A percentile compares a stretch with the other conserved stretches of the same genome.
Evolutionary conservation across 2,113 vertebrate genomes (phyloP).

Genomic region (Mus spicilegus): DNA sequence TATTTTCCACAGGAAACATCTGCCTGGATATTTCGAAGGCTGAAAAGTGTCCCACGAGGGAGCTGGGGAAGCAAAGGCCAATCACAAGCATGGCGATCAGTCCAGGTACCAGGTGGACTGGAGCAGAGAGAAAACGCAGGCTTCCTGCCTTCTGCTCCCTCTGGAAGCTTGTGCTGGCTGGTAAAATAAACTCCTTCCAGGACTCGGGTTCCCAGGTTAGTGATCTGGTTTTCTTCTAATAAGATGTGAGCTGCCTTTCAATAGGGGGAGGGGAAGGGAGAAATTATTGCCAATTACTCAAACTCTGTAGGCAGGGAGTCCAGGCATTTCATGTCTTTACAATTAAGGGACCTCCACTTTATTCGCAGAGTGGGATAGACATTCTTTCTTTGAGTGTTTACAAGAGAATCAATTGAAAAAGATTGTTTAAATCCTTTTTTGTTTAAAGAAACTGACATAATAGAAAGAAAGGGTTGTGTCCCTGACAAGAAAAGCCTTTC

Average conservation of each 20-base stretch:
- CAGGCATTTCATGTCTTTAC: slow-evolving; percentile 41
- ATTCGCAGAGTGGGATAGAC: slow-evolving; percentile 60
- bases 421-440: slow-evolving; percentile 71
- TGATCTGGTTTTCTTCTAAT: slow-evolving; percentile 80
- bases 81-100: slow-evolving; percentile 56
- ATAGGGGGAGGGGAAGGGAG: slow-evolving; percentile 27
- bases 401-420: slow-evolving; percentile 75
- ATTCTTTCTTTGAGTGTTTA: slow-evolving; percentile 80
- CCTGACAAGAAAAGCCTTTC: slow-evolving; percentile 68
- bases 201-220: slow-evolving; percentile 76
- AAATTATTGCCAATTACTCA: slow-evolving; percentile 61
- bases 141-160: slow-evolving; percentile 73
- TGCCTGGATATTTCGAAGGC: slow-evolving; percentile 76
- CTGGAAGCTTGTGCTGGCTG: slow-evolving; percentile 65
- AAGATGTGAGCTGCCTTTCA: slow-evolving; percentile 73
- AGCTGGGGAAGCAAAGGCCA: slow-evolving; percentile 55
- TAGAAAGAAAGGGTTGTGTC: slow-evolving; percentile 68
- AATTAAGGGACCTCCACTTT: slow-evolving; percentile 67
- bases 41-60: slow-evolving; percentile 68
- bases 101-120: slow-evolving; percentile 80
- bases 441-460: slow-evolving; percentile 76
- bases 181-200: slow-evolving; percentile 78
- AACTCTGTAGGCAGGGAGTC: slow-evolving; percentile 50
- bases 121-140: slow-evolving; percentile 77
- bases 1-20: slow-evolving; percentile 83